Percentiles rank a stretch among this genome's conserved stretches.
phyloP scores from a whole-genome alignment of 2,113 vertebrate species.

The Sebastes fasciatus region DNA sequence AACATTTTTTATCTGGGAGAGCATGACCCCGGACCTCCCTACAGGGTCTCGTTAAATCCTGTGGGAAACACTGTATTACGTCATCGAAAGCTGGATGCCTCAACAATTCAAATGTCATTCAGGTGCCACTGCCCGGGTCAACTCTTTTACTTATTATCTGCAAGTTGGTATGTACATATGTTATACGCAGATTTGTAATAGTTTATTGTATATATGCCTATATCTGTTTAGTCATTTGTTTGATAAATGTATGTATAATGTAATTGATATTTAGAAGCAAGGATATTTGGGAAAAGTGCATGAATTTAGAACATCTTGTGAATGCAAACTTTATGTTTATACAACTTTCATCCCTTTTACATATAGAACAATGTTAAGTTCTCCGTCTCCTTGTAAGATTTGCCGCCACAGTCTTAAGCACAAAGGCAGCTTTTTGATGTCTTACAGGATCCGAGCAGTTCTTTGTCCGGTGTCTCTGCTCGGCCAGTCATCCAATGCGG shows the following conservation, averaged over 20 bases:
- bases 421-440: conserved; percentile 41
- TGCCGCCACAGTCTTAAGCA: conserved; percentile 9
- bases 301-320: background rate
- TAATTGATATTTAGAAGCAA: background rate
- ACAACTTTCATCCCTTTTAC: background rate
- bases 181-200: background rate
- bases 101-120: no score
- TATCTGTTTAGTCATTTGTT: no score
- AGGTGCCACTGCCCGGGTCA: background rate
- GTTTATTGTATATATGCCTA: background rate
- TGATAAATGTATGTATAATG: background rate
- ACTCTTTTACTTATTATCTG: background rate
- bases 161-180: background rate
- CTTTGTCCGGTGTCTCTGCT: conserved; percentile 61
- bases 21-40: no score
- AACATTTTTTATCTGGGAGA: no score
- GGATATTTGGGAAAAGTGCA: background rate
- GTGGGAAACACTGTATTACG: no score
- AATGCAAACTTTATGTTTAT: background rate
- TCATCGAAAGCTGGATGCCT: no score
- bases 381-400: background rate
- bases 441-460: conserved; percentile 23
- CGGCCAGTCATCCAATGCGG: conserved; percentile 28
- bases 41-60: no score
- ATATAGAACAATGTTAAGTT: background rate